Conservation (phyloP, 2,888 invertebrate species). For the Lithophane leautieri region DNA sequence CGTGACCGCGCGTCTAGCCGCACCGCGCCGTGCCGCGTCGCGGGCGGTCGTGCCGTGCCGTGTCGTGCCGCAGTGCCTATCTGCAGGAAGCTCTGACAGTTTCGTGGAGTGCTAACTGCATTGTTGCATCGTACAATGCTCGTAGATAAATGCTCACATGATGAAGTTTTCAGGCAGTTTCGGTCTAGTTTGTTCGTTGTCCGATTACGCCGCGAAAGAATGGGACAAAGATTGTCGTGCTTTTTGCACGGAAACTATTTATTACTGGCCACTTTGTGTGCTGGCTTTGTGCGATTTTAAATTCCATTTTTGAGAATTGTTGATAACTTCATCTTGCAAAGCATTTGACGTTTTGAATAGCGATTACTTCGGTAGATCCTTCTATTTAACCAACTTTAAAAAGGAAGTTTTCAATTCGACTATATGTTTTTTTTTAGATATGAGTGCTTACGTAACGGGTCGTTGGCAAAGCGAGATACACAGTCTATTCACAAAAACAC, state of each 20-base stretch:
- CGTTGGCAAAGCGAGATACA: neutral
- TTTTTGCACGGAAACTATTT: constrained; percentile 48
- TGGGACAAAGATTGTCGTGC: constrained; percentile 57
- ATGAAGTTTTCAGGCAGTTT: constrained; percentile 61
- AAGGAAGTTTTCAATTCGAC: too few relatives aligned
- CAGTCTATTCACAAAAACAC: neutral
- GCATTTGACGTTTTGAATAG: neutral
- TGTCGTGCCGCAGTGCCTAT: constrained; percentile 63
- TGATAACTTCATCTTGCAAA: neutral
- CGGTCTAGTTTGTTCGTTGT: constrained; percentile 53
- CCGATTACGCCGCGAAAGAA: constrained; percentile 56
- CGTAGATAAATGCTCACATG: constrained; percentile 61
- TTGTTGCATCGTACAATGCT: constrained; percentile 63
- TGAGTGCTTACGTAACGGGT: neutral
- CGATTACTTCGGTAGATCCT: neutral
- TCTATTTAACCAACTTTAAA: too few relatives aligned
- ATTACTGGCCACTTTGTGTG: constrained; percentile 34
- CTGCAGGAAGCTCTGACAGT: constrained; percentile 66
- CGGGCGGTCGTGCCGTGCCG: constrained; percentile 41
- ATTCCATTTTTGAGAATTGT: constrained; percentile 20
- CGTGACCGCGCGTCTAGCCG: constrained; percentile 36
- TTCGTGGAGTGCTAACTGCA: constrained; percentile 65
- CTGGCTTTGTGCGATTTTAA: constrained; percentile 16
- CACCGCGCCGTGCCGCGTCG: constrained; percentile 9
- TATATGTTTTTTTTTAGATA: neutral